Percentiles rank a stretch among this genome's conserved stretches.
Conservation (phyloP, 2,797 vertebrate genomes). For the Neostethus bicornis region DNA sequence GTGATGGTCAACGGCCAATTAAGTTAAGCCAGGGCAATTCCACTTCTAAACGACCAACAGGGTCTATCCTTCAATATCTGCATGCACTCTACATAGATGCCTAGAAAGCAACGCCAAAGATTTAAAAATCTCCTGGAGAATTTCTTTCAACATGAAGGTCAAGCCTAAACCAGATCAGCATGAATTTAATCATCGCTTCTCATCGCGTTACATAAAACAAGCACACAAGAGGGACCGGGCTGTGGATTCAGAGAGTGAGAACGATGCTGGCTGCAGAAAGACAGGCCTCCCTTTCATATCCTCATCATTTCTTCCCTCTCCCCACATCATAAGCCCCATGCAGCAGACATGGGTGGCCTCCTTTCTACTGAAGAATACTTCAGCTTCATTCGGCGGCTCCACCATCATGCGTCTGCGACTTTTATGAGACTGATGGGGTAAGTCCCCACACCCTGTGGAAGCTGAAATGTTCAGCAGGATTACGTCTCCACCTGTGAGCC, state of each 20-base stretch:
- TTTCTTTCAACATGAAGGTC: slow-evolving; percentile 22
- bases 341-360: slow-evolving; percentile 44
- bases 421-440: slow-evolving; percentile 31
- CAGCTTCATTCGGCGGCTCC: slow-evolving; percentile 27
- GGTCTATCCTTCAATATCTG: neutral
- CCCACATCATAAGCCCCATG: slow-evolving; percentile 46
- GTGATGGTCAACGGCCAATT: too few relatives aligned
- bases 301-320: slow-evolving; percentile 57
- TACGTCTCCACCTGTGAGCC: slow-evolving; percentile 16
- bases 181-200: slow-evolving; percentile 1
- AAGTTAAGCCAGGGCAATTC: too few relatives aligned
- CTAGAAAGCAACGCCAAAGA: neutral
- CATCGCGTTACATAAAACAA: slow-evolving; percentile 5
- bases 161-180: neutral
- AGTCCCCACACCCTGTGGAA: neutral
- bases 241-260: slow-evolving; percentile 12
- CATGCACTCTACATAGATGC: neutral
- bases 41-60: neutral
- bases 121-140: neutral
- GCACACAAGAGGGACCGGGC: slow-evolving; percentile 7
- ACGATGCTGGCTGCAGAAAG: slow-evolving; percentile 26
- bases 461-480: slow-evolving; percentile 24
- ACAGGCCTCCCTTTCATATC: slow-evolving; percentile 52
- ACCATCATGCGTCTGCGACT: slow-evolving; percentile 32
- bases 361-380: slow-evolving; percentile 48